phyloP scores from a whole-genome alignment of 1,140 invertebrate species.

The Calliphora vicina region DNA sequence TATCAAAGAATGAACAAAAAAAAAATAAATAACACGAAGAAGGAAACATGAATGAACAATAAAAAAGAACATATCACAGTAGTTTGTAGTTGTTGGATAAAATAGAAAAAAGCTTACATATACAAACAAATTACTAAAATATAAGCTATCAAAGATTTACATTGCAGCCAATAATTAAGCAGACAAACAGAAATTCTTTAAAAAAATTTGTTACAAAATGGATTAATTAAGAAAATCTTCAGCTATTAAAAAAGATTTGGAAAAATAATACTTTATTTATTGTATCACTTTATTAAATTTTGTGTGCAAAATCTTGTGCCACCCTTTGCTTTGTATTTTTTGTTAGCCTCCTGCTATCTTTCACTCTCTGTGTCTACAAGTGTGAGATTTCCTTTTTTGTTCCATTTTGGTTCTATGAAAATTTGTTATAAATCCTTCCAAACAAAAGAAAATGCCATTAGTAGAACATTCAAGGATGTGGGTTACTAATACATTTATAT shows the following conservation, averaged over 20 bases:
- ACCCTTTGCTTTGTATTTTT: background rate
- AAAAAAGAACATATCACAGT: background rate
- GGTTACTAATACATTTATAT: background rate
- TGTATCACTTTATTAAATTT: no score
- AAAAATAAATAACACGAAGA: no score
- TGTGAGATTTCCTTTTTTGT: background rate
- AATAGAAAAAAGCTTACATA: background rate
- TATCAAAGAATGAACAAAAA: background rate
- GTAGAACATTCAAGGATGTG: background rate
- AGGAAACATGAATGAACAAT: background rate
- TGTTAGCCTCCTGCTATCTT: background rate
- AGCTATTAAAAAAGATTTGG: no score
- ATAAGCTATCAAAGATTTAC: background rate
- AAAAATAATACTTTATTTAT: no score
- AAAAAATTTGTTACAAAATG: no score
- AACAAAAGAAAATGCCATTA: constrained; percentile 14
- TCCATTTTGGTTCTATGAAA: background rate
- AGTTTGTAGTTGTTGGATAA: background rate
- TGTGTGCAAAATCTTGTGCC: no score
- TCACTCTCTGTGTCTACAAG: background rate
- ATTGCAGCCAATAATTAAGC: background rate
- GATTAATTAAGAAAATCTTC: no score
- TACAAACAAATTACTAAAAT: background rate
- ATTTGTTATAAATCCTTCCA: background rate
- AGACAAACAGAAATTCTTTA: no score